Evolutionary conservation across 2,797 vertebrate genomes (phyloP).

Genomic region (Gymnoscopelus braueri): DNA sequence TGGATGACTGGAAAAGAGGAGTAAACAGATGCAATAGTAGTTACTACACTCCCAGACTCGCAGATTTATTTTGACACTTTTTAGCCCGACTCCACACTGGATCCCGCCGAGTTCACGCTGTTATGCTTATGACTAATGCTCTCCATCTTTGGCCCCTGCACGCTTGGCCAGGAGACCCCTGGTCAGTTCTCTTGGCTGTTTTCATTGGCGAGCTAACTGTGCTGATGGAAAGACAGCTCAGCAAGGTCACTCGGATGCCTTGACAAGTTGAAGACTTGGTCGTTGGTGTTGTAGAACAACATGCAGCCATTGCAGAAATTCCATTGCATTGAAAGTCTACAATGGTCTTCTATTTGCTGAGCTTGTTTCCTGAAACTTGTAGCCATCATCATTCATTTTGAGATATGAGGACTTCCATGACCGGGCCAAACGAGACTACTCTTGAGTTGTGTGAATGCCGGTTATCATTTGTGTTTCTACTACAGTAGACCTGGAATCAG

Average conservation of each 20-base stretch:
- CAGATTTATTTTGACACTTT: slow-evolving; percentile 33
- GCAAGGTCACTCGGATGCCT: slow-evolving; percentile 40
- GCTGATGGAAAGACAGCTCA: slow-evolving; percentile 52
- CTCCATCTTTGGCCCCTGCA: slow-evolving; percentile 52
- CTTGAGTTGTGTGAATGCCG: not conserved
- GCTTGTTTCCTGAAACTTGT: not conserved
- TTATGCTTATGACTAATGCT: slow-evolving; percentile 63
- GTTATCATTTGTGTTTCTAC: no score
- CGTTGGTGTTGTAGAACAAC: slow-evolving; percentile 5
- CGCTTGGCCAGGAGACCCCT: slow-evolving; percentile 46
- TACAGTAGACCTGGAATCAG: no score
- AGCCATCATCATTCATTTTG: not conserved
- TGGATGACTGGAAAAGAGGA: slow-evolving; percentile 19
- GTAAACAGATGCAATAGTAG: slow-evolving; percentile 34
- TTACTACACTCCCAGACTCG: slow-evolving; percentile 20
- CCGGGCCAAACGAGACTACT: not conserved
- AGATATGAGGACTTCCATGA: not conserved
- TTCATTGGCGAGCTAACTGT: slow-evolving; percentile 41
- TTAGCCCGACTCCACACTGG: slow-evolving; percentile 17
- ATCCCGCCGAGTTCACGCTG: slow-evolving; percentile 33
- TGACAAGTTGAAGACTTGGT: not conserved
- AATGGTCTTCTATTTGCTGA: not conserved
- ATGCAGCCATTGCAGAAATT: no score
- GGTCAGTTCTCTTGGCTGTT: slow-evolving; percentile 42
- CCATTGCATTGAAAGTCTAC: not conserved